Percentiles rank a stretch among this genome's conserved stretches.
These are phyloP conservation scores for Tuta absoluta DNA, from an alignment of 2,888 invertebrate genomes.

Conservation along the genomic window DNA sequence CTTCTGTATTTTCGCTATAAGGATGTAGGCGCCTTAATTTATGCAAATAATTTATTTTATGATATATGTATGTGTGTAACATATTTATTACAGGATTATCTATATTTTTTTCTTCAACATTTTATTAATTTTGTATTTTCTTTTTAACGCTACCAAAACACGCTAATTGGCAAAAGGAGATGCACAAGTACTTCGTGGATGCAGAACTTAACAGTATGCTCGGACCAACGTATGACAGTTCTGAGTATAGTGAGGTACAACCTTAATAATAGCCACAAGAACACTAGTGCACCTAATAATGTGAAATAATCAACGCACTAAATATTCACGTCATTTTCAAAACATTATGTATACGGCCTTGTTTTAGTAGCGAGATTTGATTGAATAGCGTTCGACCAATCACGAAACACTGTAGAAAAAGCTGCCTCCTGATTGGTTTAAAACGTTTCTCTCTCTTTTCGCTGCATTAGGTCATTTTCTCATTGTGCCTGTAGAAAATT, in stretches of 20 bases:
- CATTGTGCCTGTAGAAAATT: constrained; percentile 31
- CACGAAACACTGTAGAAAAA: neutral
- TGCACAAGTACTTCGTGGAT: constrained; percentile 91
- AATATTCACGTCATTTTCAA: constrained; percentile 28
- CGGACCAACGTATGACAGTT: constrained; percentile 82
- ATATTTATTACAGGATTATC: constrained; percentile 13
- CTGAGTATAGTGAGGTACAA: constrained; percentile 75
- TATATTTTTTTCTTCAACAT: constrained; percentile 27
- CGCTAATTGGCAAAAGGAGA: constrained; percentile 84
- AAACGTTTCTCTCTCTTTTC: constrained; percentile 22
- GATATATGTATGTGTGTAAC: neutral
- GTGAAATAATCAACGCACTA: constrained; percentile 34
- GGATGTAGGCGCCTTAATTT: neutral
- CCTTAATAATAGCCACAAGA: constrained; percentile 40
- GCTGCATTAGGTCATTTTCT: constrained; percentile 31
- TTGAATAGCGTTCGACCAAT: constrained; percentile 29
- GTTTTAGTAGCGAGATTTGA: constrained; percentile 14
- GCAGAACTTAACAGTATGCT: constrained; percentile 90
- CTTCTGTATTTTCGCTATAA: neutral
- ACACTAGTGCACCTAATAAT: constrained; percentile 32
- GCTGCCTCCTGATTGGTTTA: constrained; percentile 29
- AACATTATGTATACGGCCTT: constrained; percentile 34
- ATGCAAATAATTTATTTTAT: neutral
- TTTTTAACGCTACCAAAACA: constrained; percentile 76
- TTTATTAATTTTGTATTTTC: constrained; percentile 63